These are phyloP conservation scores for Hydrotaea diabolus DNA, from an alignment of 2,888 invertebrate genomes.

Conservation along the genomic window DNA sequence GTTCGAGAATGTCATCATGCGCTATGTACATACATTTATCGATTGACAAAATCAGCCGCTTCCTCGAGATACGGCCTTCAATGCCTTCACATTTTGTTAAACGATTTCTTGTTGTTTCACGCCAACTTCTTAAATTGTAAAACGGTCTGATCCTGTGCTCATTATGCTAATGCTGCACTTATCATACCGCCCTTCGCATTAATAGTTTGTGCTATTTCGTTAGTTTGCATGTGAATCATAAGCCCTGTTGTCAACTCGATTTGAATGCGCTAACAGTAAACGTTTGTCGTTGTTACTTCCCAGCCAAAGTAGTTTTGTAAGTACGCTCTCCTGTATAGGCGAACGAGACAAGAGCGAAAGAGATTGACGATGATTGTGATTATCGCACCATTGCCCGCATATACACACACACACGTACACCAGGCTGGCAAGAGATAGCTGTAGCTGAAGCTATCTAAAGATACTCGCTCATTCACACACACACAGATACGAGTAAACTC, in stretches of 20 bases:
- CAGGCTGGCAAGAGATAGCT: not conserved
- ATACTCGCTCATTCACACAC: conserved; percentile 28
- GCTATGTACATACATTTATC: no score
- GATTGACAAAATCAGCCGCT: no score
- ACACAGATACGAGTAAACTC: not conserved
- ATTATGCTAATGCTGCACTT: no score
- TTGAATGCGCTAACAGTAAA: conserved; percentile 45
- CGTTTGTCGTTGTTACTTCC: conserved; percentile 18
- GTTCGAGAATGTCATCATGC: no score
- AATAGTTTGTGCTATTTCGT: conserved; percentile 26
- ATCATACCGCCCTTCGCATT: not conserved
- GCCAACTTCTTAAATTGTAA: no score
- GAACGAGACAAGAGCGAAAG: conserved; percentile 25
- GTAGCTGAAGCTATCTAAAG: no score
- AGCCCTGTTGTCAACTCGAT: conserved; percentile 60
- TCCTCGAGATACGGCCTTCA: no score
- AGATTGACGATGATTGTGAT: conserved; percentile 58
- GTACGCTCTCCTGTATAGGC: conserved; percentile 42
- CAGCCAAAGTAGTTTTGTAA: conserved; percentile 42
- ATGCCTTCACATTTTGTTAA: no score
- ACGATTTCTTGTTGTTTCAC: no score
- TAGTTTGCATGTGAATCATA: conserved; percentile 41
- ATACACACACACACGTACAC: conserved; percentile 1
- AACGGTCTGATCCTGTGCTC: no score
- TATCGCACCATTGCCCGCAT: conserved; percentile 63